Conservation (phyloP, 2,888 invertebrate genomes). For the Cephus pygmeus region DNA sequence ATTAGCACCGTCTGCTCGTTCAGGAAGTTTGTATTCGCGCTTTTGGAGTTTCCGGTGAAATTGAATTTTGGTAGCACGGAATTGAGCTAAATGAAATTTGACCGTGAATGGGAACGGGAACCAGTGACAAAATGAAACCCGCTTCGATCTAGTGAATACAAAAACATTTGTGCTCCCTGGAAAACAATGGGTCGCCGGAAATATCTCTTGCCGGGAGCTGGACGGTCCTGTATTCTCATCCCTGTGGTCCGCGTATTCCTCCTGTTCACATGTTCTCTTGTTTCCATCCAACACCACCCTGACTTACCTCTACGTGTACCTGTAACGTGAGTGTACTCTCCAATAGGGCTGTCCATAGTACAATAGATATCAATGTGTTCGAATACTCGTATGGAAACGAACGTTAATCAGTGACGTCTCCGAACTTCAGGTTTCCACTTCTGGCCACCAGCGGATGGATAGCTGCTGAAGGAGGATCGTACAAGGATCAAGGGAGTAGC, state of each 20-base stretch:
- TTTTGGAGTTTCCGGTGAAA: constrained; percentile 32
- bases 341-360: not conserved
- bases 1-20: not conserved
- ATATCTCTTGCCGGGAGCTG: not conserved
- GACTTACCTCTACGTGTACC: not conserved
- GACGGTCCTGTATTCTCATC: not conserved
- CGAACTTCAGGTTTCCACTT: too few species aligned
- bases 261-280: not conserved
- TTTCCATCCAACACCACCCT: not conserved
- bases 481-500: not conserved
- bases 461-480: not conserved
- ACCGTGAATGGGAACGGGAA: constrained; percentile 20
- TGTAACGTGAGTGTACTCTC: not conserved
- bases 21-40: constrained; percentile 25
- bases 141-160: constrained; percentile 23
- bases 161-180: not conserved
- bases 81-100: constrained; percentile 41
- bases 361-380: not conserved
- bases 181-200: not conserved
- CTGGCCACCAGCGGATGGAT: too few species aligned
- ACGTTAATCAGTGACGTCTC: not conserved
- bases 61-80: constrained; percentile 36
- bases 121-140: not conserved
- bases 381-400: not conserved
- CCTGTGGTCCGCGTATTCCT: not conserved